These are phyloP conservation scores for Rhincodon typus DNA, from an alignment of 2,797 vertebrate genomes.

Conservation along the genomic window DNA sequence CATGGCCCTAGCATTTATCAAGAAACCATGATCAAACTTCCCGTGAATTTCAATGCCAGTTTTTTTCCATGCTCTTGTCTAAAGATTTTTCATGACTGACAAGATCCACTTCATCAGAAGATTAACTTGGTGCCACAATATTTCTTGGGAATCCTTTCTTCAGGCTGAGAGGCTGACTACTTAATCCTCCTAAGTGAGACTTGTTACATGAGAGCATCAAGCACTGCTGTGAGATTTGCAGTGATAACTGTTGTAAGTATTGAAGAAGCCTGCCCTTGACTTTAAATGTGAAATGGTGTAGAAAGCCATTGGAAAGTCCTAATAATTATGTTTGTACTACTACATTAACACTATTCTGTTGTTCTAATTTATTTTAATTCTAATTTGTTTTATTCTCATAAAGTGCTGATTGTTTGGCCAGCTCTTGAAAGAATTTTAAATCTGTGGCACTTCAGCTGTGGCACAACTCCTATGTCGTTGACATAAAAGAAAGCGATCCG, in stretches of 20 bases:
- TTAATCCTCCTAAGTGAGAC: neutral
- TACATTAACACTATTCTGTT: neutral
- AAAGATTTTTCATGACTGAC: neutral
- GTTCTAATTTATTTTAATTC: too few relatives aligned
- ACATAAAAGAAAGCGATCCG: neutral
- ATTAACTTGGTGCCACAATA: neutral
- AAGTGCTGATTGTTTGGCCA: neutral
- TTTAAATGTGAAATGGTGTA: neutral
- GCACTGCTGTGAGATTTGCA: neutral
- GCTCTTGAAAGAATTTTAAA: neutral
- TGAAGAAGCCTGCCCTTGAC: neutral
- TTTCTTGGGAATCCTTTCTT: neutral
- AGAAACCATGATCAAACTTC: neutral
- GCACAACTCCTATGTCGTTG: neutral
- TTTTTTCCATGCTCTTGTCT: neutral
- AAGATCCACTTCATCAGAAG: neutral
- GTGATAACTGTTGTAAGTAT: neutral
- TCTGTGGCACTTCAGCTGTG: neutral
- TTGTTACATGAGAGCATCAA: neutral
- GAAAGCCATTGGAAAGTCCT: neutral
- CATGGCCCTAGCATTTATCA: neutral
- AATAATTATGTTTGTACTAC: neutral
- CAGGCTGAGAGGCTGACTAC: neutral
- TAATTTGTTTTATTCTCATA: neutral
- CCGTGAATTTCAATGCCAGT: neutral